phyloP scores from a whole-genome alignment of 2,888 invertebrate genomes.

The Chrysotoxum bicinctum region DNA sequence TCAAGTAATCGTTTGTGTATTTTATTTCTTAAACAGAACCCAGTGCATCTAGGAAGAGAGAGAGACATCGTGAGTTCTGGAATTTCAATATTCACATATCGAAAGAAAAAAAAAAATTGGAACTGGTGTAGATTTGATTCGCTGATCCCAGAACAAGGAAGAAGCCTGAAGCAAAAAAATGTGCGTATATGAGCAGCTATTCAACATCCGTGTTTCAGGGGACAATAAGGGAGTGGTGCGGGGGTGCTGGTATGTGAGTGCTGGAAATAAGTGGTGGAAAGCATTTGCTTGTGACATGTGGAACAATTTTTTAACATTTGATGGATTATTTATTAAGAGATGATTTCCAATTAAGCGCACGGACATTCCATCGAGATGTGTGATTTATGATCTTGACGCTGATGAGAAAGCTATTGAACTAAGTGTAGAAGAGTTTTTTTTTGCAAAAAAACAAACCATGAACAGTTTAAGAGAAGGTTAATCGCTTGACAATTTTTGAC shows the following conservation, averaged over 20 bases:
- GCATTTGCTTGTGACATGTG: constrained; percentile 44
- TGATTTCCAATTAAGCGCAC: constrained; percentile 42
- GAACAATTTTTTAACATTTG: constrained; percentile 51
- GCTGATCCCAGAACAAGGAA: constrained; percentile 55
- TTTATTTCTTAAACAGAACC: constrained; percentile 33
- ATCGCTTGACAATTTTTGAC: too few relatives aligned
- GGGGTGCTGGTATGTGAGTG: background rate
- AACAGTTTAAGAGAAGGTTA: too few relatives aligned
- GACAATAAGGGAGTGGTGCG: background rate
- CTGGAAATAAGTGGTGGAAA: background rate
- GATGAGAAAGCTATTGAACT: background rate
- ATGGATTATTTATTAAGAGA: constrained; percentile 59
- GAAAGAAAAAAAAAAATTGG: background rate
- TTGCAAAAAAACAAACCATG: background rate
- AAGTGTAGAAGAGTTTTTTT: background rate
- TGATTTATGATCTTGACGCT: constrained; percentile 52
- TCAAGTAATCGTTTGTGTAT: constrained; percentile 57
- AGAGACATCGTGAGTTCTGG: constrained; percentile 40
- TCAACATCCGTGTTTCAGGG: background rate
- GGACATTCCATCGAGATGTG: constrained; percentile 24
- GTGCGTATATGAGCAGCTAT: constrained; percentile 31
- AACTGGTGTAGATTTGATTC: constrained; percentile 46
- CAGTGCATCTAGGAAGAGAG: constrained; percentile 6
- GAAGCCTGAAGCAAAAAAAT: constrained; percentile 33
- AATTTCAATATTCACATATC: constrained; percentile 47